A percentile compares a stretch with the other conserved stretches of the same genome.
These are phyloP conservation scores for Silurus meridionalis DNA, from an alignment of 2,113 vertebrate genomes.

Conservation along the genomic window DNA sequence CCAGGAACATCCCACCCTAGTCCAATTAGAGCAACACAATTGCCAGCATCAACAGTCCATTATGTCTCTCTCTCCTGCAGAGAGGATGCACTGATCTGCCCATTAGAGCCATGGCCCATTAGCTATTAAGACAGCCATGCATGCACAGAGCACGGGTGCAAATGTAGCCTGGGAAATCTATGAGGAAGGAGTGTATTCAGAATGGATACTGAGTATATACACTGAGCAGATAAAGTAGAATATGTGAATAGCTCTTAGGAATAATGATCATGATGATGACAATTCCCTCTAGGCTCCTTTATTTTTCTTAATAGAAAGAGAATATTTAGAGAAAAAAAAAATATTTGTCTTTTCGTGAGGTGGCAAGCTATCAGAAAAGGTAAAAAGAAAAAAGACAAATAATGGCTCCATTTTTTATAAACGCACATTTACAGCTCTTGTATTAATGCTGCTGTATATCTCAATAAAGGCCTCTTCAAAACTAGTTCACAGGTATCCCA, in stretches of 20 bases:
- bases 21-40: slow-evolving; percentile 59
- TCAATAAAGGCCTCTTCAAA: not conserved
- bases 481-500: slow-evolving; percentile 56
- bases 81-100: slow-evolving; percentile 67
- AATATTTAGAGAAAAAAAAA: not conserved
- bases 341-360: not conserved
- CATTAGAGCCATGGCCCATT: slow-evolving; percentile 69
- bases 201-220: not conserved
- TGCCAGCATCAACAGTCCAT: slow-evolving; percentile 68
- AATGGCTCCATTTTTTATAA: not conserved
- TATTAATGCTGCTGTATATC: slow-evolving; percentile 45
- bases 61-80: slow-evolving; percentile 63
- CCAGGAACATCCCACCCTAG: slow-evolving; percentile 54
- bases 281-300: not conserved
- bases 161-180: slow-evolving; percentile 26
- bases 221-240: slow-evolving; percentile 1
- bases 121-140: slow-evolving; percentile 46
- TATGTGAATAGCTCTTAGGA: slow-evolving; percentile 10
- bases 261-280: slow-evolving; percentile 21
- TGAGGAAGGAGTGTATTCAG: slow-evolving; percentile 25
- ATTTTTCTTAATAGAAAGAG: not conserved
- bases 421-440: slow-evolving; percentile 51
- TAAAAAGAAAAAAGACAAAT: slow-evolving; percentile 11
- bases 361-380: slow-evolving; percentile 31
- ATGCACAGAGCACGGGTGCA: slow-evolving; percentile 41